Evolutionary conservation across 2,113 vertebrate species (phyloP).

Genomic region (Butorides virescens): DNA sequence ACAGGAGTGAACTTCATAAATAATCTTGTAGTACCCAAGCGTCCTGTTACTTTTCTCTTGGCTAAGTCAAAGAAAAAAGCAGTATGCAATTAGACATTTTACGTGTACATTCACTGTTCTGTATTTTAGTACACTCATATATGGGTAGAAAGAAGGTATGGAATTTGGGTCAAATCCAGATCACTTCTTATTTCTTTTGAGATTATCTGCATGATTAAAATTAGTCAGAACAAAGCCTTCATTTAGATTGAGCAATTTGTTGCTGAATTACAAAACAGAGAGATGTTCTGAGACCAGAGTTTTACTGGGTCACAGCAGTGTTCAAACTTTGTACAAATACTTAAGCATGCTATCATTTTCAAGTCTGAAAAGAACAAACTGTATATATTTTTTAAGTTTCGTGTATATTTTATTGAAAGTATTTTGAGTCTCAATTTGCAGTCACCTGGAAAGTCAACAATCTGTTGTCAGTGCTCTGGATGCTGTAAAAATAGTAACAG

Average conservation of each 20-base stretch:
- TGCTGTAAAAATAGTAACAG: not conserved
- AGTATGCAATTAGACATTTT: not conserved
- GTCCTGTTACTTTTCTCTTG: not conserved
- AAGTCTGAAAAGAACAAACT: not conserved
- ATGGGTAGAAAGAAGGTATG: not conserved
- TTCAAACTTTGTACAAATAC: not conserved
- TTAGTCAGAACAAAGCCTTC: constrained; percentile 3
- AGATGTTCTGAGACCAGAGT: not conserved
- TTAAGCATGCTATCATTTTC: not conserved
- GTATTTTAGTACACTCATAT: not conserved
- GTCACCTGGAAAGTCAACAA: not conserved
- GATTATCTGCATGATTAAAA: constrained; percentile 17
- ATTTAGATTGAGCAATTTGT: not conserved
- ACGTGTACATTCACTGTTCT: not conserved
- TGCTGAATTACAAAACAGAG: constrained; percentile 1
- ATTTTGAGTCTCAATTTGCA: not conserved
- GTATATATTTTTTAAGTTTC: not conserved
- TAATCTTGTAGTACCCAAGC: not conserved
- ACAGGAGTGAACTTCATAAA: not conserved
- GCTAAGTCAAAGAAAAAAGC: not conserved
- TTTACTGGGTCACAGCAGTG: not conserved
- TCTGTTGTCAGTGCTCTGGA: not conserved
- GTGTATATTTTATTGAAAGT: not conserved
- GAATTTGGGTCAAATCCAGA: constrained; percentile 16
- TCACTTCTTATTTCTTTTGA: constrained; percentile 20